Base-by-base conservation (phyloP, 2,888 invertebrate genomes). In the Tenthredo livida region DNA sequence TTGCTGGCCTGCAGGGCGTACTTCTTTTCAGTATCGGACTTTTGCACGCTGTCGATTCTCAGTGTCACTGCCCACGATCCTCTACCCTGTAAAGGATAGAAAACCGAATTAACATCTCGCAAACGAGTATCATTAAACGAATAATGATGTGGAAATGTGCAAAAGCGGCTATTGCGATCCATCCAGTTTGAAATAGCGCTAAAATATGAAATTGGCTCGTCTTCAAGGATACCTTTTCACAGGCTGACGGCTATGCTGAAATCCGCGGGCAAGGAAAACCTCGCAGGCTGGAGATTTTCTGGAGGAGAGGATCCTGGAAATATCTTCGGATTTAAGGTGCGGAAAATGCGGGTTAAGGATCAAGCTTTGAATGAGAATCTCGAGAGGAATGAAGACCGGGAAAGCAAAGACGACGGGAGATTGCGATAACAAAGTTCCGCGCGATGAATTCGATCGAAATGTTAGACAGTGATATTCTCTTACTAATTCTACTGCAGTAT, bases 1-100 rank as follows among this genome's bases (percentile, higher is more conserved):
- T 97, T 97, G 90, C 93, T 94, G 1, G 97, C 97, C 17, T 94
- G 94, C 87, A 97, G 93, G 89, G 94, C 94, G 93, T 97, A 97
- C 0, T 95, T 95, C 85, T 96, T 95, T 61, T 97, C 97, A 1
- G 97, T 97, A 90, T 97, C 97, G 87, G 97, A 96, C 88, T 97
- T 96, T 40, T 95, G 95, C 43, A 97, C 95, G 25, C 95, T 95
- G 7, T 95, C 94, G 88, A 97, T 95, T 70, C 95, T 94, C 88
- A 97, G 92, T 0, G 96, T 95, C 10, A 96, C 95, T 90, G 96
- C 95, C 94, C 96, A 97, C 90, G 94, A 94, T 37, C 96, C 96
- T 85, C 94, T 94, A 82, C 96, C 97, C 96, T 97, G 91, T 7
- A 89, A 87, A 86, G 17, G 86, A 75, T 9, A 2, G 37, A 61